Evolutionary conservation across 2,888 invertebrate genomes (phyloP).

Genomic region (Troides oblongomaculatus): DNA sequence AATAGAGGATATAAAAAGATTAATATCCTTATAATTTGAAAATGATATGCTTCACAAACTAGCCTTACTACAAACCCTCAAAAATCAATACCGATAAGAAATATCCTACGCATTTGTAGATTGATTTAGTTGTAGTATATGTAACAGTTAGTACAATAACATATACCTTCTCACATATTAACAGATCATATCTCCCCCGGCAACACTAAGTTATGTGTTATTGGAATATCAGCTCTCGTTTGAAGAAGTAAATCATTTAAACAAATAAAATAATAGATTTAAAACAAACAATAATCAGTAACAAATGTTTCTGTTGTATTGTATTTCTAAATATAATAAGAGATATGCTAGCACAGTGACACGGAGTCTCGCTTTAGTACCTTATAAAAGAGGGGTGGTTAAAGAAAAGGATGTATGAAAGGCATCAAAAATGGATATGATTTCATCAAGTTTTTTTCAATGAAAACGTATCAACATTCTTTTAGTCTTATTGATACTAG

Average conservation of each 20-base stretch:
- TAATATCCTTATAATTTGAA: too few species aligned
- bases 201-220: background rate
- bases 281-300: slow-evolving; percentile 18
- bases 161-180: background rate
- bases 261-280: background rate
- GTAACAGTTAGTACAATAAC: too few species aligned
- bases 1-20: too few species aligned
- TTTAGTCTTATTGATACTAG: too few species aligned
- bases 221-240: too few species aligned
- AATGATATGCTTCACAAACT: too few species aligned
- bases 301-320: background rate
- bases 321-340: slow-evolving; percentile 36
- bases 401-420: slow-evolving; percentile 19
- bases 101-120: too few species aligned
- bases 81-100: too few species aligned
- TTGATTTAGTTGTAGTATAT: too few species aligned
- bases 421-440: background rate
- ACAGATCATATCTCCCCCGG: background rate
- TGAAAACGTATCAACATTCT: too few species aligned
- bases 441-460: background rate
- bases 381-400: slow-evolving; percentile 34
- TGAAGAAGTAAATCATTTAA: background rate
- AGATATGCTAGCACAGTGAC: slow-evolving; percentile 49
- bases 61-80: too few species aligned
- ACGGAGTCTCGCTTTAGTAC: slow-evolving; percentile 47